phyloP scores from a whole-genome alignment of 2,113 vertebrate species.

The Lasiurus borealis region DNA sequence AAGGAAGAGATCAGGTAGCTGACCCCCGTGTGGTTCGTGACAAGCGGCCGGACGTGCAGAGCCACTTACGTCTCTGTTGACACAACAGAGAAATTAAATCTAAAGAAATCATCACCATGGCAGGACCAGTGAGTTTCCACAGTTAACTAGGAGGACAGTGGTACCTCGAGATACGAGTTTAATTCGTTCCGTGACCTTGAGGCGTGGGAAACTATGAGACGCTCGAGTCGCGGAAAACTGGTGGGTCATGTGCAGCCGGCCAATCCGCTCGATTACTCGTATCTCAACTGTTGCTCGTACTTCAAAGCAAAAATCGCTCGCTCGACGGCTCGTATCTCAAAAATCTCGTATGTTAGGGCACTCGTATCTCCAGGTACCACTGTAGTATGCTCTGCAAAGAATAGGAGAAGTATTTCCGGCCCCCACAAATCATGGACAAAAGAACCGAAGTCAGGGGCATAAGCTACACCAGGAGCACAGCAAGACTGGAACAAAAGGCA shows the following conservation, averaged over 20 bases:
- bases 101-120: not conserved
- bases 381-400: not conserved
- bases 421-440: not conserved
- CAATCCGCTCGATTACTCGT: too few species aligned
- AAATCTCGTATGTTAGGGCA: too few species aligned
- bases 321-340: too few species aligned
- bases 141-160: not conserved
- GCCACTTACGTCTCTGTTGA: not conserved
- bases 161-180: too few species aligned
- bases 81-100: not conserved
- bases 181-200: too few species aligned
- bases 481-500: not conserved
- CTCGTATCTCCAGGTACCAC: too few species aligned
- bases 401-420: not conserved
- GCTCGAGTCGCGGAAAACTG: too few species aligned
- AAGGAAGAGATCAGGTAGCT: conserved; percentile 95
- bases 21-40: not conserved
- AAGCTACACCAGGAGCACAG: not conserved
- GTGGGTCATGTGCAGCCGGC: too few species aligned
- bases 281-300: too few species aligned
- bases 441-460: not conserved
- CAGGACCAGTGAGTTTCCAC: not conserved
- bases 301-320: too few species aligned
- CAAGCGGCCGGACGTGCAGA: not conserved
- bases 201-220: too few species aligned